Base-by-base conservation (phyloP, 2,888 invertebrate genomes). In the Aspidiotus rigidus region DNA sequence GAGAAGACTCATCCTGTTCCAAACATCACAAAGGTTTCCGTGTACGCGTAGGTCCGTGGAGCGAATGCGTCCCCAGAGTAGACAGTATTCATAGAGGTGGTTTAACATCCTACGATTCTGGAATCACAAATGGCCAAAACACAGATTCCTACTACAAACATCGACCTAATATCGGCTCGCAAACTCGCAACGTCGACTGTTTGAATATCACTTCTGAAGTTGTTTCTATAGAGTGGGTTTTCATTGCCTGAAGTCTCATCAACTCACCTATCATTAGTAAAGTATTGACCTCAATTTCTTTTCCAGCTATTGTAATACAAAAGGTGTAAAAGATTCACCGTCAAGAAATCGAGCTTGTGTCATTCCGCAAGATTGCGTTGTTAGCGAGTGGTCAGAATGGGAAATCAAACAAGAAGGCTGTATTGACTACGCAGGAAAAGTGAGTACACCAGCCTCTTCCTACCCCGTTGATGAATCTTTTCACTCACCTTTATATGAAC, bases 311-410 rank as follows among this genome's bases (percentile, higher is more conserved):
- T 49, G 10, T n/a, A 49, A 49, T 49, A 49, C 10, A 49, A 49
- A 49, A 49, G n/a, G n/a, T 49, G n/a, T 49, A n/a, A n/a, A 49
- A 49, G 11, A 49, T 49, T 49, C 71, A 39, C 72, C 72, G 0
- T 72, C 73, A 49, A 67, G 73, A 39, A 74, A 74, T 59, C 62
- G 81, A 9, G 80, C 82, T 15, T 84, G 84, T 73, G 80, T 84
- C 39, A 79, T 84, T 64, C 78, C 79, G 0, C 81, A 82, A 72
- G 81, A 83, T 74, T 84, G 84, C 73, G 76, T 77, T 2, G 77
- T 84, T 56, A 82, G 80, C 1, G 82, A 83, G 67, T 84, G 84
- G 84, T 78, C 83, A 63, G 80, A 83, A 69, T 85, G 84, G 84
- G 76, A 79, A 71, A 80, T 82, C 1, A 77, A 81, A 2, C 77